Conservation (phyloP, 1,140 invertebrate genomes). For the Penaeus chinensis region DNA sequence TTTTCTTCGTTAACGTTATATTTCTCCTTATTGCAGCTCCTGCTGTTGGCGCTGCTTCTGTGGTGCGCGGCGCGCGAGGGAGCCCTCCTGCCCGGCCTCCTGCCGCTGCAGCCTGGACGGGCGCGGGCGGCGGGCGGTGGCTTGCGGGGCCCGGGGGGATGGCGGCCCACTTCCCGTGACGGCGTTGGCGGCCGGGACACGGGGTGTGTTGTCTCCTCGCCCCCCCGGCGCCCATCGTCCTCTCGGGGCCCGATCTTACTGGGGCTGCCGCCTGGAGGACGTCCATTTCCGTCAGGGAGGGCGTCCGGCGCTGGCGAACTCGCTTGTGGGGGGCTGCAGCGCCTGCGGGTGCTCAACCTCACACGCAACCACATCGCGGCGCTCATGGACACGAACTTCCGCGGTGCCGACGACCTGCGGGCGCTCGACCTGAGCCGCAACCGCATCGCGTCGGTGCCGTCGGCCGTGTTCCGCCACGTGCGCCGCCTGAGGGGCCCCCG, state of each 20-base stretch:
- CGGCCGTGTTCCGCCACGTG: constrained; percentile 81
- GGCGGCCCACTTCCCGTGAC: constrained; percentile 66
- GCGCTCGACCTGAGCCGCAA: constrained; percentile 71
- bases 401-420: constrained; percentile 68
- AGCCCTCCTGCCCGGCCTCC: constrained; percentile 63
- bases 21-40: constrained; percentile 70
- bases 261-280: constrained; percentile 78
- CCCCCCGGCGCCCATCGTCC: constrained; percentile 74
- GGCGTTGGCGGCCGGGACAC: constrained; percentile 46
- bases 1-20: constrained; percentile 68
- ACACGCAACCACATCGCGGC: constrained; percentile 82
- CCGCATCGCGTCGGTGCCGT: constrained; percentile 71
- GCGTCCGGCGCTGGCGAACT: constrained; percentile 82
- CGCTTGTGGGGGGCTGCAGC: constrained; percentile 82
- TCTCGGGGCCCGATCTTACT: constrained; percentile 80
- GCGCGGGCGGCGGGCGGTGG: constrained; percentile 66
- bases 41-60: constrained; percentile 13
- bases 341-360: constrained; percentile 78
- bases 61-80: constrained; percentile 65
- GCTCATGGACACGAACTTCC: constrained; percentile 71
- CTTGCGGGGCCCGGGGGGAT: constrained; percentile 75
- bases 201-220: constrained; percentile 78
- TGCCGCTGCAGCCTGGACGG: constrained; percentile 67
- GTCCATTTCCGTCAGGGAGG: constrained; percentile 80
- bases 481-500: constrained; percentile 74